A percentile compares a stretch with the other conserved stretches of the same genome.
Evolutionary conservation across 1,140 invertebrate genomes (phyloP).

Genomic region (Bombus polaris): DNA sequence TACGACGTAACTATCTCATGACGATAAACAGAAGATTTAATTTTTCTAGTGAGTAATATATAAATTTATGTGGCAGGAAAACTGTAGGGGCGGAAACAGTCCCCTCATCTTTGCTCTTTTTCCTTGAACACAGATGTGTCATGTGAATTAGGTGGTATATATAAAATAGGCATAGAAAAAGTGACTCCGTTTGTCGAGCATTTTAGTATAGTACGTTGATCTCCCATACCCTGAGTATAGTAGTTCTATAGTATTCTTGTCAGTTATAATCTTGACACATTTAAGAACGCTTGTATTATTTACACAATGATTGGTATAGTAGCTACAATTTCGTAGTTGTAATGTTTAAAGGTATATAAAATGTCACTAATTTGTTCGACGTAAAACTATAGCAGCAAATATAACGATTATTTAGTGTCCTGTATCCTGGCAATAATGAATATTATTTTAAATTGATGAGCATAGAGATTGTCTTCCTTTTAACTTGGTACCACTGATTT

Average conservation of each 20-base stretch:
- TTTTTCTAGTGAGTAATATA: background rate
- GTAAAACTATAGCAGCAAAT: background rate
- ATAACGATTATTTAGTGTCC: background rate
- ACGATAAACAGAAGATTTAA: conserved; percentile 21
- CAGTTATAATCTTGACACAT: background rate
- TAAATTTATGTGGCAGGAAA: conserved; percentile 18
- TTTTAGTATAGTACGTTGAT: background rate
- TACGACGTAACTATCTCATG: conserved; percentile 35
- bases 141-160: conserved; percentile 4
- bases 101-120: background rate
- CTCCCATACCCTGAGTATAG: background rate
- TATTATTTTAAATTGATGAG: background rate
- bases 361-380: background rate
- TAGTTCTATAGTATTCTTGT: background rate
- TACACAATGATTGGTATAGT: background rate
- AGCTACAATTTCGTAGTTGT: background rate
- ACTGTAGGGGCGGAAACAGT: conserved; percentile 38
- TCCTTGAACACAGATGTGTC: conserved; percentile 31
- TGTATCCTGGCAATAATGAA: background rate
- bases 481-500: background rate
- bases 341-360: background rate
- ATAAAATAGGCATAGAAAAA: conserved; percentile 26
- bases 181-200: background rate
- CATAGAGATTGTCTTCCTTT: background rate
- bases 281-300: background rate